These are phyloP conservation scores for Anagrus nilaparvatae DNA, from an alignment of 1,140 invertebrate genomes.

Conservation along the genomic window DNA sequence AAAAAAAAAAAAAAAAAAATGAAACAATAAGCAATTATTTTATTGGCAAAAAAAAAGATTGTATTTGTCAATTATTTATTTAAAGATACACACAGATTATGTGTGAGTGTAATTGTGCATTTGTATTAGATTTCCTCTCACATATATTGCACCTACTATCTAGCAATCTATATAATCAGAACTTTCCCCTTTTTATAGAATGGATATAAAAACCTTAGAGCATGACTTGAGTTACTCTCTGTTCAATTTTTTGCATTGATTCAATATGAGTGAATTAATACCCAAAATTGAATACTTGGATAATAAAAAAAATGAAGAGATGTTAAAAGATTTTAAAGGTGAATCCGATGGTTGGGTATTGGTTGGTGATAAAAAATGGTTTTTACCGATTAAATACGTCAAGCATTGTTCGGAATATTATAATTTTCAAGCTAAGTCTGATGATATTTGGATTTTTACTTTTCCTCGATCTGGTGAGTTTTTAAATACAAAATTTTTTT, in stretches of 20 bases:
- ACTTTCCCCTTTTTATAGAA: not conserved
- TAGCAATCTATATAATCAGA: not conserved
- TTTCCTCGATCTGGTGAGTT: constrained; percentile 57
- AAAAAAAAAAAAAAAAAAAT: no score
- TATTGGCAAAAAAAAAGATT: not conserved
- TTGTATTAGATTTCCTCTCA: not conserved
- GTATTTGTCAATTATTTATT: not conserved
- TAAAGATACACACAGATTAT: not conserved
- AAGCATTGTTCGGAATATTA: constrained; percentile 39
- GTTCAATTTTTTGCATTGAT: no score
- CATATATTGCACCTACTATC: not conserved
- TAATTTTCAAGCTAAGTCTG: constrained; percentile 49
- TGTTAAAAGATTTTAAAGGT: not conserved
- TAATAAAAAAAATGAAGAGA: not conserved
- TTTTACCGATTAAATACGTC: not conserved
- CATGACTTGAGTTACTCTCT: no score
- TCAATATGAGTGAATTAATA: no score
- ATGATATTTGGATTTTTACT: constrained; percentile 57
- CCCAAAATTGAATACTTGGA: not conserved
- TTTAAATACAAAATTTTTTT: not conserved
- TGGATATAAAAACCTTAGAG: constrained; percentile 5
- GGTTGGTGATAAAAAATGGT: not conserved
- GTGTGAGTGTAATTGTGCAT: not conserved
- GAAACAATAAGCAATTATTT: not conserved
- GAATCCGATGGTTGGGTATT: not conserved